A percentile compares a stretch with the other conserved stretches of the same genome.
Conservation (phyloP, 2,113 vertebrate genomes). For the Zapus hudsonius region DNA sequence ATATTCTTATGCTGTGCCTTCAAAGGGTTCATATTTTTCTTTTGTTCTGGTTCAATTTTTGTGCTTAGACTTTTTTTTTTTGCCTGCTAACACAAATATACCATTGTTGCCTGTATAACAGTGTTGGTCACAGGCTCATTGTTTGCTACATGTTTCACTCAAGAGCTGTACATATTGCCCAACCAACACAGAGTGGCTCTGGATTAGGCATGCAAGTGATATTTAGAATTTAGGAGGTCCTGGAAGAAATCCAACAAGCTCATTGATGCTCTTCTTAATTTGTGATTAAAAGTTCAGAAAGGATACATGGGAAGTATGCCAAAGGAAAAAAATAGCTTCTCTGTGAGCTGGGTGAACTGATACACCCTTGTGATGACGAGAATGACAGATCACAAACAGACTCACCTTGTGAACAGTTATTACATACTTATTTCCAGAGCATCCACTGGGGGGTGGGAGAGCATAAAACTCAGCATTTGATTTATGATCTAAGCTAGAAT, state of each 20-base stretch:
- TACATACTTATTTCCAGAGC: neutral
- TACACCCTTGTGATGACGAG: neutral
- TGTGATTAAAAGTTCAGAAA: neutral
- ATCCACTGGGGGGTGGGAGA: neutral
- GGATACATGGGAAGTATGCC: neutral
- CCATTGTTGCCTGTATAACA: neutral
- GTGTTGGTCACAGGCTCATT: neutral
- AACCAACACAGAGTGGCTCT: neutral
- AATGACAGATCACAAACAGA: neutral
- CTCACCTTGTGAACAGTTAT: neutral
- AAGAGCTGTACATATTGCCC: neutral
- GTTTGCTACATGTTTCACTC: neutral
- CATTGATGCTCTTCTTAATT: neutral
- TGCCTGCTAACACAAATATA: neutral
- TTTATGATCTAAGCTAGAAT: neutral
- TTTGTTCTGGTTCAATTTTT: conserved; percentile 48
- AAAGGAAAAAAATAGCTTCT: neutral
- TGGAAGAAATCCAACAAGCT: neutral
- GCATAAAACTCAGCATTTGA: neutral
- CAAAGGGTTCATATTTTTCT: conserved; percentile 37
- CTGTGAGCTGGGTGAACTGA: neutral
- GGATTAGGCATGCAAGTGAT: neutral
- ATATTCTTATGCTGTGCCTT: neutral
- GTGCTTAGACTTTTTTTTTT: neutral
- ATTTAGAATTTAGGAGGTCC: neutral